Percentiles rank a stretch among this genome's conserved stretches.
Conservation (phyloP, 1,140 invertebrate species). For the Macrobrachium nipponense region DNA sequence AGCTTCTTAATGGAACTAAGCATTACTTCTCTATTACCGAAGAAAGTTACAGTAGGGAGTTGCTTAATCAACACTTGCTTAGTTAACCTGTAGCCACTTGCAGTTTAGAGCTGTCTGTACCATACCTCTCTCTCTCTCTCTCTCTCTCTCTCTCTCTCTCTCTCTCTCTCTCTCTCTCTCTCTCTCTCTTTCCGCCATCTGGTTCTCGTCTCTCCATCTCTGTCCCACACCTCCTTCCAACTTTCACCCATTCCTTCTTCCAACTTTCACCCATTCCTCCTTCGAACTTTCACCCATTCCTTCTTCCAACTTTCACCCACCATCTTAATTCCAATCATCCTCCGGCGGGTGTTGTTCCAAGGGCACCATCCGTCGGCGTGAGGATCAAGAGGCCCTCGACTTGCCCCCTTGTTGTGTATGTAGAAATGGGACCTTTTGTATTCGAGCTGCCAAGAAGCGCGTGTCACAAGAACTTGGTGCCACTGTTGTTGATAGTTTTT, state of each 20-base stretch:
- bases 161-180: background rate
- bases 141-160: slow-evolving; percentile 21
- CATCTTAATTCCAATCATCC: background rate
- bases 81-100: slow-evolving; percentile 41
- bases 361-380: background rate
- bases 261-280: background rate
- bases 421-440: slow-evolving; percentile 41
- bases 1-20: slow-evolving; percentile 40
- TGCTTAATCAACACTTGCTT: slow-evolving; percentile 41
- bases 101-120: slow-evolving; percentile 27
- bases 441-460: slow-evolving; percentile 38
- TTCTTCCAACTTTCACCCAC: background rate
- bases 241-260: background rate
- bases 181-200: background rate
- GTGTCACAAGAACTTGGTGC: slow-evolving; percentile 37
- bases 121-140: slow-evolving; percentile 5
- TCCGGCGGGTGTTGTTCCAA: background rate
- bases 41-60: slow-evolving; percentile 48
- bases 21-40: slow-evolving; percentile 26
- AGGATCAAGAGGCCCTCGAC: slow-evolving; percentile 32
- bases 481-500: slow-evolving; percentile 45
- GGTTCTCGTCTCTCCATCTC: background rate
- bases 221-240: background rate
- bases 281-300: background rate
- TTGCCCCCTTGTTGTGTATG: slow-evolving; percentile 43